These are phyloP conservation scores for Maniola hyperantus DNA, from an alignment of 2,888 invertebrate genomes.

Conservation along the genomic window DNA sequence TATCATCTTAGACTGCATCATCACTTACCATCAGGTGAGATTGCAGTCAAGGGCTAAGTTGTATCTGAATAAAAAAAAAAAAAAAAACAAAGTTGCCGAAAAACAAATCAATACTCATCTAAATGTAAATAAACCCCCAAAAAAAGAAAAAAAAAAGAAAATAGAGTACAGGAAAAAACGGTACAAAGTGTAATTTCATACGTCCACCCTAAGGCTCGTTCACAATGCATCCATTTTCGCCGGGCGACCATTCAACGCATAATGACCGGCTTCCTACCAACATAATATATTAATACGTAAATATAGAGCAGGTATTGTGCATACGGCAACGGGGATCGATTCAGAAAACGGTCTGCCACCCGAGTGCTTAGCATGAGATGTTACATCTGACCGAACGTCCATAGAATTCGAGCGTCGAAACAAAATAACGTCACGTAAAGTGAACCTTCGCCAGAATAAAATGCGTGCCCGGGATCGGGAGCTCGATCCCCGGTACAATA, in stretches of 20 bases:
- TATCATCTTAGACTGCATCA: too few relatives aligned
- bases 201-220: constrained; percentile 49
- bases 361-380: constrained; percentile 15
- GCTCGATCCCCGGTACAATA: too few relatives aligned
- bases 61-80: too few relatives aligned
- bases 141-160: constrained; percentile 30
- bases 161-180: constrained; percentile 25
- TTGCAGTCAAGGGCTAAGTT: too few relatives aligned
- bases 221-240: constrained; percentile 55
- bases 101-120: constrained; percentile 7
- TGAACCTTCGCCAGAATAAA: too few relatives aligned
- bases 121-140: constrained; percentile 26
- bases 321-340: constrained; percentile 44
- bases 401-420: too few relatives aligned
- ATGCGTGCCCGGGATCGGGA: too few relatives aligned
- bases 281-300: constrained; percentile 60
- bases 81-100: not conserved
- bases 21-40: too few relatives aligned
- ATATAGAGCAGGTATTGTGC: constrained; percentile 62
- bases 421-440: too few relatives aligned
- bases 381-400: too few relatives aligned
- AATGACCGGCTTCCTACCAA: constrained; percentile 67
- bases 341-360: constrained; percentile 66
- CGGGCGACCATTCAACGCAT: constrained; percentile 53
- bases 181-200: constrained; percentile 57